Base-by-base conservation (phyloP, 2,888 invertebrate species). In the Scrobipalpa atriplicella region DNA sequence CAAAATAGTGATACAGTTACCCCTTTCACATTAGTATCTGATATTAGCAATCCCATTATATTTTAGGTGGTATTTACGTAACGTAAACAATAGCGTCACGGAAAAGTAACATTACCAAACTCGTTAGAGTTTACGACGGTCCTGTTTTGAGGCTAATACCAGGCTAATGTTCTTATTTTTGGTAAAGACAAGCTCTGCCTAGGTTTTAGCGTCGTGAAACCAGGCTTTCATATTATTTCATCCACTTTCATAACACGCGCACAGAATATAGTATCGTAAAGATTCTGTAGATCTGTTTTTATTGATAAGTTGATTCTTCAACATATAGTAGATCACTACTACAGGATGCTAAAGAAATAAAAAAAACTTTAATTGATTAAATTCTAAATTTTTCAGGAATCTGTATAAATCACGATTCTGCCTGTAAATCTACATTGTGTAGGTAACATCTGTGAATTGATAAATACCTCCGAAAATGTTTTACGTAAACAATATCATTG, bases 81-180 rank as follows among this genome's bases (percentile, higher is more conserved):
- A n/a, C n/a, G 9, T 41, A 13, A 13, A 43, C 13, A 43, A 43
- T n/a, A n/a, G 7, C 47, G 16, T 47, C 47, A 47, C 47, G 47
- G 47, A 47, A 47, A 47, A 47, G 16, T 5, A 47, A 47, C 47
- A 47, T 47, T 47, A 47, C n/a, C 47, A 47, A 16, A 47, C 47
- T n/a, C 47, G 47, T 47, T 47, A 54, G 11, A 5, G 1, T 54
- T 54, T 54, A 54, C 10, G 18, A 21, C 18, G 21, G 11, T 19
- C 16, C 10, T 54, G 54, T 54, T 54, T 21, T 19, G 1, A 54
- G 54, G 54, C 54, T 54, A 54, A 54, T 54, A 16, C 43, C 13
- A 2, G 10, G 43, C 0, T 43, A 43, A 43, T 43, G 13, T n/a
- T 19, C 21, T 19, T 21, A 19, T 19, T 54, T 18, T 21, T 18